Conservation (phyloP, 2,888 invertebrate genomes). For the Microctonus aethiopoides region DNA sequence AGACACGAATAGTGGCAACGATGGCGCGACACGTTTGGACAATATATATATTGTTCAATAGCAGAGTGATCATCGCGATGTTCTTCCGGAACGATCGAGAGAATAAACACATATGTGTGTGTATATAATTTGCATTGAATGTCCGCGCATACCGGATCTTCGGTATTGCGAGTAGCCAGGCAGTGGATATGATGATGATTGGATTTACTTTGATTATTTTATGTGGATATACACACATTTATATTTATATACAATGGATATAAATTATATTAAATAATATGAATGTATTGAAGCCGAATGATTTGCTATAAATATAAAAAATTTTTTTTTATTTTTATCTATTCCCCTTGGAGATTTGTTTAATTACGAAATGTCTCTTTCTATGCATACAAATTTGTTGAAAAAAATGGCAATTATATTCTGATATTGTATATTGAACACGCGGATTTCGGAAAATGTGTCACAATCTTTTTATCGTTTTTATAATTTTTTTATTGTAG, state of each 20-base stretch:
- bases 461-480: not conserved
- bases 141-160: constrained; percentile 30
- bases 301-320: constrained; percentile 26
- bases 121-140: not conserved
- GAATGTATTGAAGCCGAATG: no score
- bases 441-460: constrained; percentile 1
- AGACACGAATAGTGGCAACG: constrained; percentile 45
- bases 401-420: not conserved
- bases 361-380: constrained; percentile 36
- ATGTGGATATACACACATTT: not conserved
- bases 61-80: constrained; percentile 46
- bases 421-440: not conserved
- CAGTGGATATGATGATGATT: constrained; percentile 23
- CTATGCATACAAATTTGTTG: constrained; percentile 12
- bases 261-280: no score
- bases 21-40: constrained; percentile 28
- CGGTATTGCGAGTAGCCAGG: constrained; percentile 28
- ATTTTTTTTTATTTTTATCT: constrained; percentile 21
- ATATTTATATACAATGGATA: no score
- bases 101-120: not conserved
- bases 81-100: constrained; percentile 53
- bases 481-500: not conserved
- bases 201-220: constrained; percentile 23
- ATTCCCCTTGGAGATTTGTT: constrained; percentile 25
- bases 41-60: constrained; percentile 35